phyloP scores from a whole-genome alignment of 92 coral and sea anemone species.

The Porites rus region DNA sequence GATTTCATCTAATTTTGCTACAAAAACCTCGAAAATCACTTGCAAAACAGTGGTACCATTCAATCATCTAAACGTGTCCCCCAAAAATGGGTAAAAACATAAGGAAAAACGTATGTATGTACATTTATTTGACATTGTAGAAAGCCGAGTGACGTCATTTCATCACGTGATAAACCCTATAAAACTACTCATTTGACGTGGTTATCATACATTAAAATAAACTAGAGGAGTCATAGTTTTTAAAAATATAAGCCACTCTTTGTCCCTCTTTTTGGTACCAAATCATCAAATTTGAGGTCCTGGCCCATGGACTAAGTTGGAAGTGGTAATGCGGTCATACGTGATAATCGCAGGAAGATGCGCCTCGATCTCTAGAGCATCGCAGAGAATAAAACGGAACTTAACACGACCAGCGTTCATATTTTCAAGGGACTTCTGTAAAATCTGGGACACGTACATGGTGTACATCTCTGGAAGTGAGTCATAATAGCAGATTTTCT shows the following conservation, averaged over 20 bases:
- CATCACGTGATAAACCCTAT: no score
- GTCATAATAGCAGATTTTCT: slow-evolving; percentile 28
- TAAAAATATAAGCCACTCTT: background rate
- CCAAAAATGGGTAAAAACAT: no score
- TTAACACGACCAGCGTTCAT: slow-evolving; percentile 46
- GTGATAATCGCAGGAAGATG: slow-evolving; percentile 38
- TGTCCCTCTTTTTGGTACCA: background rate
- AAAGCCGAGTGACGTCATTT: no score
- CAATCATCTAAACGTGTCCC: no score
- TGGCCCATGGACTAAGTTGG: slow-evolving; percentile 38
- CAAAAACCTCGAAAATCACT: no score
- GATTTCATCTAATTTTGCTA: no score
- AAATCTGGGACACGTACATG: slow-evolving; percentile 48
- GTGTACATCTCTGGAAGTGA: slow-evolving; percentile 67
- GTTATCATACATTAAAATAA: no score
- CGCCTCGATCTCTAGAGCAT: slow-evolving; percentile 52
- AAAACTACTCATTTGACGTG: no score
- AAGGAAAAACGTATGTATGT: no score
- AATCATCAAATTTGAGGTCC: background rate
- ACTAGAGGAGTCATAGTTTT: no score
- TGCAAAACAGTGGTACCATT: no score
- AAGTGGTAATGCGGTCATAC: slow-evolving; percentile 73
- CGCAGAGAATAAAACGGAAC: slow-evolving; percentile 50
- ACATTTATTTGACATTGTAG: no score
- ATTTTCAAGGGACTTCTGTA: slow-evolving; percentile 28